Evolutionary conservation across 2,113 vertebrate genomes (phyloP), one percentile per base, ranked within the genome.

Genomic region (Leptocoma aspasia): DNA sequence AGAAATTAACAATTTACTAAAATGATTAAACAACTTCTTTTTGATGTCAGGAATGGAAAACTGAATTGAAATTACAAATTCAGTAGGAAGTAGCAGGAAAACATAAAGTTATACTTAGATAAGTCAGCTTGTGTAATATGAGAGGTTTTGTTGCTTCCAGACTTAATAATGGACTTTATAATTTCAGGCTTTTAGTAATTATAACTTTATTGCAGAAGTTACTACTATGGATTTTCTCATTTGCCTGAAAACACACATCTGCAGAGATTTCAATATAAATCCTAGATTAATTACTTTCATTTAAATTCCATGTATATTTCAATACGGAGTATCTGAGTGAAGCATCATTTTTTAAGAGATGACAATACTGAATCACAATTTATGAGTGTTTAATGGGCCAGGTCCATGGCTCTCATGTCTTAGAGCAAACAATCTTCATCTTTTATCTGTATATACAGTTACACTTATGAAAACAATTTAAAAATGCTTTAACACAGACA

Each of bases 111-210:
- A 49, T 20, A 73, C 13, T 79, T 66, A 31, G 24, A 8, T 68
- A 90, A 86, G 60, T 63, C 50, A 86, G 19, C 4, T 93, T 23
- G 19, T 26, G 21, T 66, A 52, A 71, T 45, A 63, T 15, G 39
- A 90, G 24, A 49, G 2, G 2, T 70, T 92, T 89, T 89, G 12
- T 41, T 82, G 18, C 56, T 93, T 83, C 26, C 37, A 89, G 63
- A 45, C 18, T 63, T 90, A 82, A 76, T 68, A 84, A 72, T 37
- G 20, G 15, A 56, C 63, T 59, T 27, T 35, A 37, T 59, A 8
- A 92, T 75, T 93, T 89, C 78, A 91, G 30, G n/a, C 50, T 93
- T 87, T 92, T 77, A 89, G 47, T 52, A 82, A 81, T 47, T 66
- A 35, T 54, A 71, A 50, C 4, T 68, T 52, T 41, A 52, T 49